These are phyloP conservation scores for Urechis unicinctus DNA, from an alignment of 2,888 invertebrate genomes.

Conservation along the genomic window DNA sequence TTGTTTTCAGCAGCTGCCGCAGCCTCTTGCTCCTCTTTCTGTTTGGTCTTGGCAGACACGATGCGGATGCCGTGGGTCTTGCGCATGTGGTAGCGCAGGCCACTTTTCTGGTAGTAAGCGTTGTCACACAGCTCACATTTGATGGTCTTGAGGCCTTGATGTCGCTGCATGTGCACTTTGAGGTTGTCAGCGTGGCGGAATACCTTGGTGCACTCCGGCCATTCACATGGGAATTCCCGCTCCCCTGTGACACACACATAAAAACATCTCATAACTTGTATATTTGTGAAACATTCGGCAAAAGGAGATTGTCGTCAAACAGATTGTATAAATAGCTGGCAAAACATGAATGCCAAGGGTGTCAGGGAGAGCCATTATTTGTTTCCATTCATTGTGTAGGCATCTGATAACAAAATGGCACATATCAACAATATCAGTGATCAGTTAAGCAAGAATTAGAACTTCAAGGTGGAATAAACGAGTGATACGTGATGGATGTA, in stretches of 20 bases:
- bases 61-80: constrained; percentile 8
- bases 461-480: too few relatives aligned
- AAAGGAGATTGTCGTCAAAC: too few relatives aligned
- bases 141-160: constrained; percentile 45
- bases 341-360: too few relatives aligned
- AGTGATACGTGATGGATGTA: too few relatives aligned
- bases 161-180: constrained; percentile 41
- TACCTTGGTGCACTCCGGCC: constrained; percentile 43
- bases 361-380: too few relatives aligned
- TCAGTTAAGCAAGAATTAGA: too few relatives aligned
- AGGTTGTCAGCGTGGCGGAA: constrained; percentile 45
- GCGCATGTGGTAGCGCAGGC: constrained; percentile 39
- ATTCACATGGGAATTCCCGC: constrained; percentile 39
- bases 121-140: constrained; percentile 44
- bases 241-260: constrained; percentile 32
- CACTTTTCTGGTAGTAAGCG: constrained; percentile 44
- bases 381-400: too few relatives aligned
- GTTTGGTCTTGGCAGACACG: background rate
- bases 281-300: too few relatives aligned
- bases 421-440: too few relatives aligned
- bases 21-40: background rate
- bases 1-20: background rate
- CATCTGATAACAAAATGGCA: too few relatives aligned
- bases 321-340: too few relatives aligned
- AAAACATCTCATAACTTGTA: background rate